Evolutionary conservation across 2,797 vertebrate species (phyloP).

Genomic region (Pseudochirops corinnae): DNA sequence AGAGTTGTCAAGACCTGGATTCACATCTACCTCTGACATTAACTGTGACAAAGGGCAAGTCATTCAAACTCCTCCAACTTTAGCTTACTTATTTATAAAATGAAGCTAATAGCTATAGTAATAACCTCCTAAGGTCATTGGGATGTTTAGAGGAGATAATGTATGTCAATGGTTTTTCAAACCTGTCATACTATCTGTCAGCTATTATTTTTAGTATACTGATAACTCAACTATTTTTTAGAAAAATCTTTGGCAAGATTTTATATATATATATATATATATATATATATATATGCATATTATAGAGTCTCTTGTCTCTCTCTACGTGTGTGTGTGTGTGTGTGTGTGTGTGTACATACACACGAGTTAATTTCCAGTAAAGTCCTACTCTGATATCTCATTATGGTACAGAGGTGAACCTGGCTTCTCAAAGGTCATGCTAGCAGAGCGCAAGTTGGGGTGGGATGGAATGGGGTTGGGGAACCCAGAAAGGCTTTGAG

Average conservation of each 20-base stretch:
- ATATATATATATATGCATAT: too few species aligned
- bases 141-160: neutral
- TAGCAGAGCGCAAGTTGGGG: neutral
- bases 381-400: neutral
- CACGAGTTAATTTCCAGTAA: neutral
- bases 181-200: neutral
- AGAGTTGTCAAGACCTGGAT: neutral
- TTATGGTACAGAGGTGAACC: neutral
- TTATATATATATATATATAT: neutral
- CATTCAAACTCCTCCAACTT: neutral
- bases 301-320: neutral
- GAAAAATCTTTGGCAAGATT: neutral
- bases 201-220: neutral
- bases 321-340: neutral
- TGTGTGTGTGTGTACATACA: neutral
- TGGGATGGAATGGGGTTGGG: neutral
- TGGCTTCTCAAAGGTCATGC: neutral
- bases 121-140: neutral
- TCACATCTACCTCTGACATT: neutral
- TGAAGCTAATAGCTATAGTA: neutral
- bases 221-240: neutral
- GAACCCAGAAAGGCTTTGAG: neutral
- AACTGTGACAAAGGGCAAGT: neutral
- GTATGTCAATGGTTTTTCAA: neutral
- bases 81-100: neutral